Evolutionary conservation across 2,888 invertebrate genomes (phyloP), one percentile per base, ranked within the genome.

Genomic region (Coecobrya sp.): DNA sequence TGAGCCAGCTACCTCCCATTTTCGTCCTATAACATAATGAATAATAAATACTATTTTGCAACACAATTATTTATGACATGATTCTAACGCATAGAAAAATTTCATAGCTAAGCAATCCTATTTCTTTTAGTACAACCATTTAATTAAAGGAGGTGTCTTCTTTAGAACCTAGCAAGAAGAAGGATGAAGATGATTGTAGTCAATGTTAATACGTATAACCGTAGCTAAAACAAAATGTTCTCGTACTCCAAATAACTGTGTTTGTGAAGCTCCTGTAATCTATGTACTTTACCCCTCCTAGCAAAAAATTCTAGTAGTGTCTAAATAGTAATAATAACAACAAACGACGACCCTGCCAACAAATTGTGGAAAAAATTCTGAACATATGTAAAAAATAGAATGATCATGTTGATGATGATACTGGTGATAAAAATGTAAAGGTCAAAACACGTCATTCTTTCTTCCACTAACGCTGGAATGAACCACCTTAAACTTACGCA

Each of bases 381-480:
- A 2, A 49, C 11, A 19, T 45, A 3, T 73, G 10, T 8, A 73
- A 45, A 27, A 52, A 65, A 42, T 45, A 11, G 42, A n/a, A 59
- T 36, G 25, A n/a, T 81, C 27, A 55, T 82, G 27, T 25, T 52
- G 55, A 84, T 59, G 49, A 49, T 76, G 25, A 84, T 19, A 22
- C 84, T 89, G 68, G 30, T 25, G 85, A 73, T 49, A 42, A 73
- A 87, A 92, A 92, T 27, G 79, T 85, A 85, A 85, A 92, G 92
- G 92, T 92, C 92, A 92, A 88, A 86, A 42, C 70, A 82, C 86
- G 86, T 82, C 91, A 91, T 65, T 91, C 73, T 86, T 86, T 76
- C 42, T 70, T 79, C 70, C 68, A 86, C 59, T 68, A n/a, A n/a
- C n/a, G 49, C 91, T 91, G 92, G 92, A 84, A 92, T 82, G 76